These are phyloP conservation scores for Eupelmus urozonus DNA, from an alignment of 2,888 invertebrate genomes.

Conservation along the genomic window DNA sequence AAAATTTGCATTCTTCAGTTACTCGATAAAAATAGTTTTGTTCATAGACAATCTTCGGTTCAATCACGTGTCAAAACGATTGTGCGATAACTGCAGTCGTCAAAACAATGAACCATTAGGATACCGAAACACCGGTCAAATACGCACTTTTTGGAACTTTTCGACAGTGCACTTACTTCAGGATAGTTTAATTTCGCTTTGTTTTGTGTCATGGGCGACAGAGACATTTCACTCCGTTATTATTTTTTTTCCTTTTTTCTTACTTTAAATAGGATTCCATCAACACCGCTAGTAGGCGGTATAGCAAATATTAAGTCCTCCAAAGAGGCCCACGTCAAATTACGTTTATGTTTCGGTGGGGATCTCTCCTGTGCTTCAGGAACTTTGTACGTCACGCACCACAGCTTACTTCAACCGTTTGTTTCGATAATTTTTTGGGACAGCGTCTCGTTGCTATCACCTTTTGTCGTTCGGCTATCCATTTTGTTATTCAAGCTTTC, in stretches of 20 bases:
- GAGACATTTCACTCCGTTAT: slow-evolving; percentile 7
- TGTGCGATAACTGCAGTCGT: slow-evolving; percentile 25
- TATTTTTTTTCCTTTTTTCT: slow-evolving; percentile 10
- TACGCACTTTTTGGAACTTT: slow-evolving; percentile 1
- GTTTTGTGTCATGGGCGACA: slow-evolving; percentile 33
- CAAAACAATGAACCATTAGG: slow-evolving; percentile 14
- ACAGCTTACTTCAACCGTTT: slow-evolving; percentile 71
- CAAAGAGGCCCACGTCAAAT: slow-evolving; percentile 14
- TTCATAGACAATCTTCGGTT: background rate
- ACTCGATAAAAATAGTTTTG: background rate
- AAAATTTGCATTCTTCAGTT: slow-evolving; percentile 11
- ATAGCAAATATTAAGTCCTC: slow-evolving; percentile 17
- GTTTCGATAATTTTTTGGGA: slow-evolving; percentile 71
- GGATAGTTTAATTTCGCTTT: slow-evolving; percentile 25
- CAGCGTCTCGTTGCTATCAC: slow-evolving; percentile 63
- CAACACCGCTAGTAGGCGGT: background rate
- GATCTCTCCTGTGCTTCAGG: slow-evolving; percentile 52
- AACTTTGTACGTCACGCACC: slow-evolving; percentile 24
- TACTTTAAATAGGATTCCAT: slow-evolving; percentile 36
- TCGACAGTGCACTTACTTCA: slow-evolving; percentile 24
- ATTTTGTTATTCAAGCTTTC: slow-evolving; percentile 74
- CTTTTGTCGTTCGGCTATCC: slow-evolving; percentile 63
- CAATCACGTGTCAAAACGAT: slow-evolving; percentile 7
- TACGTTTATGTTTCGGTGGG: slow-evolving; percentile 35
- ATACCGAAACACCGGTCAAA: slow-evolving; percentile 27